A percentile compares a stretch with the other conserved stretches of the same genome.
Conservation (phyloP, 2,113 vertebrate genomes). For the Tychaedon coryphoeus region DNA sequence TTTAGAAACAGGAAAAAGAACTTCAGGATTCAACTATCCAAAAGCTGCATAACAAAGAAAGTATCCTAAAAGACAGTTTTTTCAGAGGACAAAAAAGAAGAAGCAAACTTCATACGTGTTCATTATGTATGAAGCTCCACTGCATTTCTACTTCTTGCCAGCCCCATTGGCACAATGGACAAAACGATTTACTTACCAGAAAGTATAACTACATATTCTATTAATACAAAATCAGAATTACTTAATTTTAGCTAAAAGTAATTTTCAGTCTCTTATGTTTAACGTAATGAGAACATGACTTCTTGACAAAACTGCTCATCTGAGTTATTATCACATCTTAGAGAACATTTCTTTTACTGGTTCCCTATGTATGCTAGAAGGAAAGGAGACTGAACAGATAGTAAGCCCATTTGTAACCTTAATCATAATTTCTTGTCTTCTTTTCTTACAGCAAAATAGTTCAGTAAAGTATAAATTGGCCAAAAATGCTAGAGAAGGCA, state of each 20-base stretch:
- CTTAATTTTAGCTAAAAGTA: neutral
- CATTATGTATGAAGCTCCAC: neutral
- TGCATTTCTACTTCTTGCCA: neutral
- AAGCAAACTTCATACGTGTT: neutral
- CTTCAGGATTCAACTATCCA: neutral
- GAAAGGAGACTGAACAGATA: neutral
- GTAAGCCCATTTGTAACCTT: neutral
- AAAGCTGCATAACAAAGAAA: neutral
- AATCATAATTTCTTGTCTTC: neutral
- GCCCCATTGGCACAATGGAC: neutral
- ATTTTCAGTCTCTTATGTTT: neutral
- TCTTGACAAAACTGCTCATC: neutral
- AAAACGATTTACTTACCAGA: neutral
- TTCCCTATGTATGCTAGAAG: neutral
- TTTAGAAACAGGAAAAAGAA: neutral
- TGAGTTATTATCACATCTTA: neutral
- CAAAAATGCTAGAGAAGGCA: neutral
- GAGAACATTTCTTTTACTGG: neutral
- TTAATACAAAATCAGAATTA: slow-evolving; percentile 11
- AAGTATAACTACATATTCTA: neutral
- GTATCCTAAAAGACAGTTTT: neutral
- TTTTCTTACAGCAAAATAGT: neutral
- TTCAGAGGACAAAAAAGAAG: neutral
- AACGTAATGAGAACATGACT: neutral
- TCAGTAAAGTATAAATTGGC: neutral